Conservation (phyloP, 2,888 invertebrate genomes). For the Nebria salina region DNA sequence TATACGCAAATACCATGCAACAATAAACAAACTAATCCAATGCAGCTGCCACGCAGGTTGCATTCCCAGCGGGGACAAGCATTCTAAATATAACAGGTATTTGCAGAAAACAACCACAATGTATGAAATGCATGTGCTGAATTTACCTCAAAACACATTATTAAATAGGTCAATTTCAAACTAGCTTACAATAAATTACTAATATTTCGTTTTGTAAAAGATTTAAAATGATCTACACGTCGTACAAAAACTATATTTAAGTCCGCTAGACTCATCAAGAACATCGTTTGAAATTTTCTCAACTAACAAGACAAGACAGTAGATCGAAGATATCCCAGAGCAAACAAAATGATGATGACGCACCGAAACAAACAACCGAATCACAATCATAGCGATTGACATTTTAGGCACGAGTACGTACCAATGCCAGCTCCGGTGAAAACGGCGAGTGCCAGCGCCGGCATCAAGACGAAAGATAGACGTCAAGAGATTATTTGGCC, state of each 20-base stretch:
- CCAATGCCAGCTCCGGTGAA: neutral
- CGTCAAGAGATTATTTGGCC: slow-evolving; percentile 44
- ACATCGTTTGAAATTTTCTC: too few relatives aligned
- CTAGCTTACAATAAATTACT: too few relatives aligned
- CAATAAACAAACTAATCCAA: neutral
- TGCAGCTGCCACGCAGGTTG: neutral
- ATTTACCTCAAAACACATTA: neutral
- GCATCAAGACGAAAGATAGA: neutral
- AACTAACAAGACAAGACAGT: too few relatives aligned
- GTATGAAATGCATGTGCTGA: neutral
- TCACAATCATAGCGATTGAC: neutral
- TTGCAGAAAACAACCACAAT: neutral
- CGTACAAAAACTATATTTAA: too few relatives aligned
- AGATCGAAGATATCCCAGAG: too few relatives aligned
- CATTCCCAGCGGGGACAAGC: neutral
- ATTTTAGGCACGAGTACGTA: neutral
- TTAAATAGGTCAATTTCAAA: too few relatives aligned
- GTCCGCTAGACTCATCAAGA: too few relatives aligned
- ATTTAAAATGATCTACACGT: too few relatives aligned
- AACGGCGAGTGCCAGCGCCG: neutral
- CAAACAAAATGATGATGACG: neutral
- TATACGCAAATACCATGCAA: neutral
- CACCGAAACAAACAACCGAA: neutral
- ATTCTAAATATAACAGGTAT: neutral
- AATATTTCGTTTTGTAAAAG: too few relatives aligned